A percentile compares a stretch with the other conserved stretches of the same genome.
Evolutionary conservation across 2,797 vertebrate genomes (phyloP).

Genomic region (Lindbergichthys nudifrons): DNA sequence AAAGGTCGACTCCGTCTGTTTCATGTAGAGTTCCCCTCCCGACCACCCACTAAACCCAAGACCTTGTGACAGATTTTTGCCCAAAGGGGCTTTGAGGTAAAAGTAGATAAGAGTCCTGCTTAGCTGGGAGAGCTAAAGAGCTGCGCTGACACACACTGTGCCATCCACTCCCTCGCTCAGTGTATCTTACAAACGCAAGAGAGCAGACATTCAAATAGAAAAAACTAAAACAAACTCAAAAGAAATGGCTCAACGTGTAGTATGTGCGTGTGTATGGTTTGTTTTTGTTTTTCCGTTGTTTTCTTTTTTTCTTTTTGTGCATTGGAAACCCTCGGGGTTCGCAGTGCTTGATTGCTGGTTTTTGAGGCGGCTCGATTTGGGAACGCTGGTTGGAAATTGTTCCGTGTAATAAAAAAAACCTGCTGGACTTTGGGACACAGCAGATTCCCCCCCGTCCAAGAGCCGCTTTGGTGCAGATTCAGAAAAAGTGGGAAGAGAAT

Average conservation of each 20-base stretch:
- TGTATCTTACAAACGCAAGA: conserved; percentile 87
- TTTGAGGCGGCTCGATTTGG: conserved; percentile 83
- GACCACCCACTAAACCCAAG: conserved; percentile 86
- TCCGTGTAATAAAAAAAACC: conserved; percentile 51
- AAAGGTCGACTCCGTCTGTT: conserved; percentile 70
- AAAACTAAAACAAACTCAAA: conserved; percentile 77
- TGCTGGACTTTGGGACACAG: conserved; percentile 44
- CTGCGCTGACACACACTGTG: conserved; percentile 84
- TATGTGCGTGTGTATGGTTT: conserved; percentile 67
- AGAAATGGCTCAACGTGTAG: conserved; percentile 92
- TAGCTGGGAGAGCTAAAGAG: conserved; percentile 84
- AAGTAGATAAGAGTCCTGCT: conserved; percentile 91
- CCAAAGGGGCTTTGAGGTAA: conserved; percentile 96
- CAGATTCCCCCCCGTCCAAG: conserved; percentile 66
- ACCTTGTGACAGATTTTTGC: conserved; percentile 87
- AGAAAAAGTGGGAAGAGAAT: conserved; percentile 55
- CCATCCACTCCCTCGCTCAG: conserved; percentile 86
- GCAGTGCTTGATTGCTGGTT: conserved; percentile 93
- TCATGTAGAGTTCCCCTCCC: conserved; percentile 72
- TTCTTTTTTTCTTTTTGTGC: conserved; percentile 79
- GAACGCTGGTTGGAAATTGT: conserved; percentile 70
- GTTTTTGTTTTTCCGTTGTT: conserved; percentile 65
- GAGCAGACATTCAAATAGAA: conserved; percentile 82
- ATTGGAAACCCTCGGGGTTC: conserved; percentile 82
- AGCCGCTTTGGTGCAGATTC: conserved; percentile 82